Evolutionary conservation across 2,797 vertebrate genomes (phyloP).

Genomic region (Sphaeramia orbicularis): DNA sequence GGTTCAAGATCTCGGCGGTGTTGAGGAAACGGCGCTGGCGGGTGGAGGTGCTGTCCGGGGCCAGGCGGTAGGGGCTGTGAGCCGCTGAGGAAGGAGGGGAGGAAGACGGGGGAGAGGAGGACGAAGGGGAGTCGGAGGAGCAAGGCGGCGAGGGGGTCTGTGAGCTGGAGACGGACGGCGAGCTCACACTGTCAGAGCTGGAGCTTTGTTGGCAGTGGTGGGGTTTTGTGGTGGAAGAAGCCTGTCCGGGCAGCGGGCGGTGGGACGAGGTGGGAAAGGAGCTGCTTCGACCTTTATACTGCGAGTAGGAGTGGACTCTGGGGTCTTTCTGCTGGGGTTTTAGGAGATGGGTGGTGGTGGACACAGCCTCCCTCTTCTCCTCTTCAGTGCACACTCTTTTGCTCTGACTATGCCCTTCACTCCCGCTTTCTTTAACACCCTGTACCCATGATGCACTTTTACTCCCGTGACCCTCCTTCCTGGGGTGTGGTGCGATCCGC

Average conservation of each 20-base stretch:
- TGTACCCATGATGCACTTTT: constrained; percentile 1
- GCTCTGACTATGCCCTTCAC: constrained; percentile 73
- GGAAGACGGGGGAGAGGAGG: constrained; percentile 36
- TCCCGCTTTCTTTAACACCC: constrained; percentile 34
- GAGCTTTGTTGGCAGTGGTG: constrained; percentile 21
- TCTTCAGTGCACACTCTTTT: constrained; percentile 77
- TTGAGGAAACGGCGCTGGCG: constrained; percentile 77
- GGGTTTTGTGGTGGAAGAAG: constrained; percentile 23
- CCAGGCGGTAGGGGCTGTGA: constrained; percentile 33
- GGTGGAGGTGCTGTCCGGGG: constrained; percentile 25
- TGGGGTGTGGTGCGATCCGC: constrained; percentile 80
- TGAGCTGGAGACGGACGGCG: constrained; percentile 70
- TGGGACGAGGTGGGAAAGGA: constrained; percentile 22
- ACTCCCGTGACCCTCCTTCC: constrained; percentile 65
- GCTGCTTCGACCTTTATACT: constrained; percentile 25
- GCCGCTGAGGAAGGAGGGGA: constrained; percentile 37
- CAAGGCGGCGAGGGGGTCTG: constrained; percentile 53
- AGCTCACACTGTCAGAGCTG: constrained; percentile 38
- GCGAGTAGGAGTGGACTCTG: constrained; percentile 19
- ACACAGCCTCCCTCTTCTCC: constrained; percentile 60
- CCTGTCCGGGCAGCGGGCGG: neutral
- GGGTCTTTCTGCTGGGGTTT: constrained; percentile 45
- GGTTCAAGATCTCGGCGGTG: constrained; percentile 80
- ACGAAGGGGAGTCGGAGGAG: constrained; percentile 21
- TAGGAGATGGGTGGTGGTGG: constrained; percentile 47